Evolutionary conservation across 1,140 invertebrate genomes (phyloP), one percentile per base, ranked within the genome.

Genomic region (Drosophila virilis): DNA sequence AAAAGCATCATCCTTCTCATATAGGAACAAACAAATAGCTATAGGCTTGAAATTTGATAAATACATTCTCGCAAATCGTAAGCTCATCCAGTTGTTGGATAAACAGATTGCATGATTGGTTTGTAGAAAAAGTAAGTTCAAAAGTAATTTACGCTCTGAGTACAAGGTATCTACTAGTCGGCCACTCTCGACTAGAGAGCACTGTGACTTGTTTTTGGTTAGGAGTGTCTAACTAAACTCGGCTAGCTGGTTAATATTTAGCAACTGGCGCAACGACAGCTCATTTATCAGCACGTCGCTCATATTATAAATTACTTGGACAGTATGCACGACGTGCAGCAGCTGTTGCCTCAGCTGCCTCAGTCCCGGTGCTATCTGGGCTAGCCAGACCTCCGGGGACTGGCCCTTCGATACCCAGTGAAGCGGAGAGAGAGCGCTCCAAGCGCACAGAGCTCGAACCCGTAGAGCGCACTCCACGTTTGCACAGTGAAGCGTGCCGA

Each of bases 401-500:
- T 69, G 42, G 70, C 70, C 70, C 70, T 60, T 73, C 70, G 28
- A 73, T 73, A 68, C 55, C 54, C 71, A 69, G 57, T 69, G 65
- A 68, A 57, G 71, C 71, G 65, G 38, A 42, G 54, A 42, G 54
- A 52, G 42, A 48, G 17, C 9, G 17, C 17, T 48, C 5, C 45
- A 28, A 48, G 46, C 46, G 22, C 46, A 28, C 46, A 48, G 22
- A 8, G 46, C 46, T 5, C 17, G 68, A 55, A 33, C 50, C 51
- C 33, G 42, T n/a, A 28, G 32, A 42, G 68, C n/a, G 10, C 37
- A 57, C 54, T 52, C 13, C 59, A 75, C 65, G 76, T 74, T 80
- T 80, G 79, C 70, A 80, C 78, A 80, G 48, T 74, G 80, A 71
- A 78, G 80, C 80, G 74, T 70, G 73, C 67, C 73, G 35, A 54